Evolutionary conservation across 1,140 invertebrate species (phyloP).

Genomic region (Coelopa frigida): DNA sequence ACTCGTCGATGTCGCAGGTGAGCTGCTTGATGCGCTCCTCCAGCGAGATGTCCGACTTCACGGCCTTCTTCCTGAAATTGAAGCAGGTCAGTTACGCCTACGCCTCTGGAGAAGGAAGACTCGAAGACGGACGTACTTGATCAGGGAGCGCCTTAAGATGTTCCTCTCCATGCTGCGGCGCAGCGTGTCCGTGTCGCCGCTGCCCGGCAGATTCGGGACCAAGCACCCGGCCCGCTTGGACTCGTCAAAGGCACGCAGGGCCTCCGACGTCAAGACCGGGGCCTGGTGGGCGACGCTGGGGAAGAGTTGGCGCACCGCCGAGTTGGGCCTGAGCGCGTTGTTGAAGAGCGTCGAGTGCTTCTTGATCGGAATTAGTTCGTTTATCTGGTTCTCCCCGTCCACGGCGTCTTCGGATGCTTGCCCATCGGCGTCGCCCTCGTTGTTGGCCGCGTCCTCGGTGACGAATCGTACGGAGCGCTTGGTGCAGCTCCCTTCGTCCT

Average conservation of each 20-base stretch:
- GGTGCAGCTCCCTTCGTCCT: conserved; percentile 32
- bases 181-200: conserved; percentile 51
- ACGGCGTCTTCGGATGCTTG: conserved; percentile 23
- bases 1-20: conserved; percentile 71
- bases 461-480: conserved; percentile 43
- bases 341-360: conserved; percentile 44
- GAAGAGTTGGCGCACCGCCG: conserved; percentile 66
- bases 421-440: conserved; percentile 23
- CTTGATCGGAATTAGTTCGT: conserved; percentile 41
- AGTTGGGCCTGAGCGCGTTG: conserved; percentile 51
- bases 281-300: conserved; percentile 54
- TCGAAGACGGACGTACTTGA: conserved; percentile 50
- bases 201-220: conserved; percentile 39
- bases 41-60: conserved; percentile 57
- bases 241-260: conserved; percentile 57
- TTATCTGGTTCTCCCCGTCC: conserved; percentile 40
- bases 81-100: too few species aligned
- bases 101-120: too few species aligned
- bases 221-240: conserved; percentile 53
- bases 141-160: conserved; percentile 59
- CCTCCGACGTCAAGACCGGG: conserved; percentile 57
- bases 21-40: conserved; percentile 72
- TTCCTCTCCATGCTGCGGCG: conserved; percentile 65
- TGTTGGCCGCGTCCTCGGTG: conserved; percentile 26
- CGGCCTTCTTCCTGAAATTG: conserved; percentile 45